Base-by-base conservation (phyloP, 92 coral and sea anemone genomes). In the Hydrozoanthus gracilis region DNA sequence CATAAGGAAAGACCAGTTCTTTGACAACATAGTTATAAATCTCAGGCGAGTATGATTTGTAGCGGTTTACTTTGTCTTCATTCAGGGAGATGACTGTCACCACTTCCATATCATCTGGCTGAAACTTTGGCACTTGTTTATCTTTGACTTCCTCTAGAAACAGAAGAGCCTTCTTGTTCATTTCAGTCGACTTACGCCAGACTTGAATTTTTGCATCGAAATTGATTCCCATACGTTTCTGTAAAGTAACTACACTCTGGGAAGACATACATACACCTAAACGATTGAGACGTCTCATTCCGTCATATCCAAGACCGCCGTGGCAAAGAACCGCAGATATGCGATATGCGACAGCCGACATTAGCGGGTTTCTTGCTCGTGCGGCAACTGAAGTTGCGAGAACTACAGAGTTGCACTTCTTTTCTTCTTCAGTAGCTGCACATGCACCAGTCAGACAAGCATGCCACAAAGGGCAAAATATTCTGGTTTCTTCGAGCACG, bases 331-430 rank as follows among this genome's bases (percentile, higher is more conserved):
- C 83, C 1, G 91, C 48, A 7, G 91, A 83, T 39, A 91, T 87
- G 6, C 89, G 70, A 39, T 87, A 87, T 6, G 91, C 87, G 10
- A 91, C n/a, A 27, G 91, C 94, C 10, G 94, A 91, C 89, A 91
- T 78, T 61, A 3, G 71, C 3, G 71, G 82, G 56, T 91, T 88
- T 85, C 88, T 84, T 12, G 55, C 72, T 8, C 94, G 86, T 12
- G 91, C 91, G 14, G 86, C 87, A 5, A 80, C 86, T 6, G 89
- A 67, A 14, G 83, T 88, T n/a, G 73, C 65, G 2, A 91, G 79
- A 12, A 83, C 89, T 8, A 86, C 70, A 6, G 85, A 27, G 65
- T 91, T 85, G 18, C 13, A 44, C 3, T 70, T 51, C 17, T 3
- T 39, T 45, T 44, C 18, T 48, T 73, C 60, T 51, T 50, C 78